Conservation (phyloP, 2,888 invertebrate genomes). For the Acanthosepion pharaonis region DNA sequence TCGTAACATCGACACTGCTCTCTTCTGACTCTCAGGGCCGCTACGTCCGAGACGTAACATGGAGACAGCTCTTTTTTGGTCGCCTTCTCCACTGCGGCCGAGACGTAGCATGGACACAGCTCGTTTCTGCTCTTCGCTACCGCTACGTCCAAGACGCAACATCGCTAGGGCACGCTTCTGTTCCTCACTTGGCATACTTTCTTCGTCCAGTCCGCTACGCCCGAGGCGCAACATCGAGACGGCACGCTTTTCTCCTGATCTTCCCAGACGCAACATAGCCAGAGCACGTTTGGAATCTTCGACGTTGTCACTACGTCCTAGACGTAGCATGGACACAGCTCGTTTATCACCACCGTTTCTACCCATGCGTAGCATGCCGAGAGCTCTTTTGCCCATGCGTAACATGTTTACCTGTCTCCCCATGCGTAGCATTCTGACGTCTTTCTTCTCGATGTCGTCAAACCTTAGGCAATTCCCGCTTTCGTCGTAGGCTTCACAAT, state of each 20-base stretch:
- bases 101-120: slow-evolving; percentile 58
- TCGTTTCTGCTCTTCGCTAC: slow-evolving; percentile 53
- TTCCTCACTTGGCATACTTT: not conserved
- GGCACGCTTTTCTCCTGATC: not conserved
- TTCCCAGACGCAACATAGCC: slow-evolving; percentile 35
- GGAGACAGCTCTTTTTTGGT: slow-evolving; percentile 61
- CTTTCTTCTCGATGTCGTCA: not conserved
- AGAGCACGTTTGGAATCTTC: slow-evolving; percentile 39
- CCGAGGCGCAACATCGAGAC: slow-evolving; percentile 52
- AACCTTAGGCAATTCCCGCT: not conserved
- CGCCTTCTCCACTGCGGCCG: not conserved
- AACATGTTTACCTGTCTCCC: slow-evolving; percentile 63
- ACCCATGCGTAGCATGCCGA: slow-evolving; percentile 65
- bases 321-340: not conserved
- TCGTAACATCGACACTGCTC: slow-evolving; percentile 65
- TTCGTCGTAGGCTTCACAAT: not conserved
- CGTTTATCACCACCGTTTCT: slow-evolving; percentile 54
- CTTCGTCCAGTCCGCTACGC: slow-evolving; percentile 46
- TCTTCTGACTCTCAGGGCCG: slow-evolving; percentile 53
- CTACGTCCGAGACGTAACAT: slow-evolving; percentile 63
- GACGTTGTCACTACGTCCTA: not conserved
- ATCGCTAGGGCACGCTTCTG: not conserved
- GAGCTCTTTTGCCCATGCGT: slow-evolving; percentile 65
- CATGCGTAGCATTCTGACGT: slow-evolving; percentile 52
- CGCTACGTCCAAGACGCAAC: slow-evolving; percentile 23